phyloP scores from a whole-genome alignment of 2,113 vertebrate species.

The Martes martes region DNA sequence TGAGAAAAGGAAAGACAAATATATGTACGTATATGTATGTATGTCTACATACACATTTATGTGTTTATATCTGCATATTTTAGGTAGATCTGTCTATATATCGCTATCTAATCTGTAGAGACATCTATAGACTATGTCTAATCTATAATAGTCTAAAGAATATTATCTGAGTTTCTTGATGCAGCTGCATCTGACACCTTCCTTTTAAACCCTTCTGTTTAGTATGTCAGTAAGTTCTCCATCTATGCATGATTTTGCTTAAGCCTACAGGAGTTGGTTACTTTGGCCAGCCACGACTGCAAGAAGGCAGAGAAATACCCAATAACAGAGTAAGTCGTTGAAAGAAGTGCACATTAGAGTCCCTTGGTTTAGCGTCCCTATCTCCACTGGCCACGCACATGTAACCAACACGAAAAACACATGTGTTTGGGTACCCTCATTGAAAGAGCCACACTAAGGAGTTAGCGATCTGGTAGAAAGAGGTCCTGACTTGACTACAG shows the following conservation, averaged over 20 bases:
- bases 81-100: neutral
- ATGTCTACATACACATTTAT: neutral
- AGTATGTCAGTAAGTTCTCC: neutral
- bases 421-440: neutral
- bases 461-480: fast-evolving
- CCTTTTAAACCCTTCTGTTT: neutral
- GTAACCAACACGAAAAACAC: neutral
- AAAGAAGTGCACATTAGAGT: neutral
- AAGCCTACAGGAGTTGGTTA: neutral
- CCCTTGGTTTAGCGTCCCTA: neutral
- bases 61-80: neutral
- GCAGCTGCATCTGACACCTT: neutral
- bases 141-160: neutral
- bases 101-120: neutral
- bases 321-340: neutral
- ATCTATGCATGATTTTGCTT: neutral
- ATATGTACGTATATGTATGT: too few relatives aligned
- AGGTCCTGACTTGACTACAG: neutral
- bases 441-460: neutral
- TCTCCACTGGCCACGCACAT: too few relatives aligned
- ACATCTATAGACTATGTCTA: neutral
- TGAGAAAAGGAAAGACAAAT: neutral
- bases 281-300: neutral
- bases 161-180: neutral
- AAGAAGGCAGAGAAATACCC: neutral